Percentiles rank a stretch among this genome's conserved stretches.
Conservation (phyloP, 2,113 vertebrate species). For the Thinocorus orbignyianus region DNA sequence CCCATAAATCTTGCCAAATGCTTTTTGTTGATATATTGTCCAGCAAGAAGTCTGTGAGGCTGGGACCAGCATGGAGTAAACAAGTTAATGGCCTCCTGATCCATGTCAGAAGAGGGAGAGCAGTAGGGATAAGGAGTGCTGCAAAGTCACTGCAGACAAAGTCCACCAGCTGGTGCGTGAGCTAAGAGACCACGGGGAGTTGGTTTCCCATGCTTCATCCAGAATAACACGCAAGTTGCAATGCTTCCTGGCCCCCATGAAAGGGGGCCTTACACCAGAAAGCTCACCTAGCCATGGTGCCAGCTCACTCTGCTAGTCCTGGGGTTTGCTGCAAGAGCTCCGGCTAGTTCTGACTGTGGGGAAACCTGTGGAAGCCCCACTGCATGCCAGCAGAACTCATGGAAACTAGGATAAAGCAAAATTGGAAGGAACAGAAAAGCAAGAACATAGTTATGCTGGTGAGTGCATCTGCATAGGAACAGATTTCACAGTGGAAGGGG, state of each 20-base stretch:
- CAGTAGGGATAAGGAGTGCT: not conserved
- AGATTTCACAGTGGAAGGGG: not conserved
- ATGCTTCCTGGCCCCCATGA: not conserved
- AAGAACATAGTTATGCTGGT: not conserved
- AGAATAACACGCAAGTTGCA: not conserved
- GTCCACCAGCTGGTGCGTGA: not conserved
- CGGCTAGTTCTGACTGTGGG: not conserved
- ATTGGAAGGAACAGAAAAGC: not conserved
- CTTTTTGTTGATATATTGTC: conserved; percentile 65
- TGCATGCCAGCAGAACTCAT: not conserved
- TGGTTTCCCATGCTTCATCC: not conserved
- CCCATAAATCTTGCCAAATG: conserved; percentile 72
- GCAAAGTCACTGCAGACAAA: not conserved
- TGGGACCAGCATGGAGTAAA: conserved; percentile 8
- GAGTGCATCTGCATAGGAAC: not conserved
- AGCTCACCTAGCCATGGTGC: not conserved
- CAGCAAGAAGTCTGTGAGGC: conserved; percentile 32
- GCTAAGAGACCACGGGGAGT: not conserved
- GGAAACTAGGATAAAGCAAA: not conserved
- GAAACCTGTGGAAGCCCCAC: not conserved
- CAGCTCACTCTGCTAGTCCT: not conserved
- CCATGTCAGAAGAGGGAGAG: not conserved
- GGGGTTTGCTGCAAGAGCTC: not conserved
- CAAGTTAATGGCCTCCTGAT: not conserved
- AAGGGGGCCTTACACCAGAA: not conserved